phyloP scores from a whole-genome alignment of 2,888 invertebrate species.

The Idaea biselata region DNA sequence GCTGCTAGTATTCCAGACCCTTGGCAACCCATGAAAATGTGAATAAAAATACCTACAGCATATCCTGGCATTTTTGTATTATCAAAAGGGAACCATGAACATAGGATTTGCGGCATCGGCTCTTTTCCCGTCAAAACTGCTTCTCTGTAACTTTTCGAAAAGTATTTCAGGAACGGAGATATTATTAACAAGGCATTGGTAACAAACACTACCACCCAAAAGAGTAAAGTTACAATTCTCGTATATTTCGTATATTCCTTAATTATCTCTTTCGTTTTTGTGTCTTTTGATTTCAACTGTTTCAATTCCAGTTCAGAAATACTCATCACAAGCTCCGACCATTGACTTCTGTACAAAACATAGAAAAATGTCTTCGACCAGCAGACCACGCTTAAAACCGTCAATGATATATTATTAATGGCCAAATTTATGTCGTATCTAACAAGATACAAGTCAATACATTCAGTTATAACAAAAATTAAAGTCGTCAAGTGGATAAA shows the following conservation, averaged over 20 bases:
- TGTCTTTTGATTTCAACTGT: slow-evolving; percentile 34
- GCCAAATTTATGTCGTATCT: slow-evolving; percentile 46
- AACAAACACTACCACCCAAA: slow-evolving; percentile 44
- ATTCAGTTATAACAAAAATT: slow-evolving; percentile 42
- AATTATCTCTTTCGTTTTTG: slow-evolving; percentile 30
- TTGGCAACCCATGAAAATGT: slow-evolving; percentile 43
- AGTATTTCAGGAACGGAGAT: slow-evolving; percentile 47
- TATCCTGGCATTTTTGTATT: slow-evolving; percentile 53
- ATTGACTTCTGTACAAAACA: slow-evolving; percentile 23
- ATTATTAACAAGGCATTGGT: slow-evolving; percentile 42
- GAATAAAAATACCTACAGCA: slow-evolving; percentile 37
- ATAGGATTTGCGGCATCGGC: slow-evolving; percentile 52
- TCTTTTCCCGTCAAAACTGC: slow-evolving; percentile 41
- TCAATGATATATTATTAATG: slow-evolving; percentile 48
- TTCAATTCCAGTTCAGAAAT: slow-evolving; percentile 45
- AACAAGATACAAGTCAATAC: slow-evolving; percentile 44
- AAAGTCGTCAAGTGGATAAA: slow-evolving; percentile 35
- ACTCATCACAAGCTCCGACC: slow-evolving; percentile 32
- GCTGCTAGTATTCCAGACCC: slow-evolving; percentile 48
- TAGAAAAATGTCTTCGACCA: slow-evolving; percentile 41
- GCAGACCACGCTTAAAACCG: slow-evolving; percentile 41
- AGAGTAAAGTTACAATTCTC: slow-evolving; percentile 47
- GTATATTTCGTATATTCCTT: slow-evolving; percentile 48
- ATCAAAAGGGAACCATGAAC: slow-evolving; percentile 64
- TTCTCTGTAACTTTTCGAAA: slow-evolving; percentile 38